Conservation (phyloP, 2,113 vertebrate genomes). For the Dipodomys spectabilis region DNA sequence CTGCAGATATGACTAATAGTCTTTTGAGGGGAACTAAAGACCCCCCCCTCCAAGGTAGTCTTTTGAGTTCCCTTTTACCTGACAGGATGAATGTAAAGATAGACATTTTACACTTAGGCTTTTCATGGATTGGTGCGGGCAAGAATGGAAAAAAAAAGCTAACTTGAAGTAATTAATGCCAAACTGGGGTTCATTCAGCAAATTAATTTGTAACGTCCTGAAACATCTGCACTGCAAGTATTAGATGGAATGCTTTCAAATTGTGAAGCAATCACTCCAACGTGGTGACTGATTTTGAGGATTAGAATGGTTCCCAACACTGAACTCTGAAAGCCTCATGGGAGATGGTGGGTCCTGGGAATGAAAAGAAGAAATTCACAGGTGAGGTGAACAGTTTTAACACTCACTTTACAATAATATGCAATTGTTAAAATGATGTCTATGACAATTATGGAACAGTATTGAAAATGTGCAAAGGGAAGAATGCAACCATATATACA, state of each 20-base stretch:
- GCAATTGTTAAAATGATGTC: slow-evolving; percentile 33
- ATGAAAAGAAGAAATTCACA: slow-evolving; percentile 72
- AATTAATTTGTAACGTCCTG: slow-evolving; percentile 76
- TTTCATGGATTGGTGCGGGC: slow-evolving; percentile 48
- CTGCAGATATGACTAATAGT: neutral
- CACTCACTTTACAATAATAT: slow-evolving; percentile 36
- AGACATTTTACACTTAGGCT: slow-evolving; percentile 46
- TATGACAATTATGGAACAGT: slow-evolving; percentile 9
- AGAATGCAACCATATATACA: slow-evolving; percentile 21
- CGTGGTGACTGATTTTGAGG: slow-evolving; percentile 76
- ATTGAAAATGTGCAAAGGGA: slow-evolving; percentile 17
- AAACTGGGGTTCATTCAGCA: slow-evolving; percentile 74
- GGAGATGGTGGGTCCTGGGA: slow-evolving; percentile 80
- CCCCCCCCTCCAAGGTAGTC: slow-evolving; percentile 64
- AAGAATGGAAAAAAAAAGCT: slow-evolving; percentile 63
- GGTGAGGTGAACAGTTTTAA: slow-evolving; percentile 47
- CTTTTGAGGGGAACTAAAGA: slow-evolving; percentile 74
- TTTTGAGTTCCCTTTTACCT: slow-evolving; percentile 73
- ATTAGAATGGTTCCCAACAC: slow-evolving; percentile 72
- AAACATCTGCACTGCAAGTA: slow-evolving; percentile 68
- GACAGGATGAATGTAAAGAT: slow-evolving; percentile 74
- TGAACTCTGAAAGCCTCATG: slow-evolving; percentile 74
- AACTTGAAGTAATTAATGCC: slow-evolving; percentile 73
- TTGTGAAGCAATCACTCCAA: slow-evolving; percentile 70
- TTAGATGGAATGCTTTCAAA: slow-evolving; percentile 77